Percentiles rank a stretch among this genome's conserved stretches.
Evolutionary conservation across 1,140 invertebrate genomes (phyloP).

Genomic region (Eriosoma lanigerum): DNA sequence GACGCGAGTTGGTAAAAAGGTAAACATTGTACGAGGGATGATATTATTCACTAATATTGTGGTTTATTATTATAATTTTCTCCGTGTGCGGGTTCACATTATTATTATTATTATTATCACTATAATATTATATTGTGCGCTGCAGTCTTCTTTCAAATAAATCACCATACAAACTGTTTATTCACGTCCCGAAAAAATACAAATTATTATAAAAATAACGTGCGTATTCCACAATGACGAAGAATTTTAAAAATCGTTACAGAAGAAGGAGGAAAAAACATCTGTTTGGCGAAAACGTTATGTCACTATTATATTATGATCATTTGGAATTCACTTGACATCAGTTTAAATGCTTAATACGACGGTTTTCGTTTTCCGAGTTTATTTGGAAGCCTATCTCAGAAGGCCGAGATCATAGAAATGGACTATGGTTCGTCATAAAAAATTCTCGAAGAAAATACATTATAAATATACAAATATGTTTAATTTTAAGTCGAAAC

Average conservation of each 20-base stretch:
- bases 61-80: slow-evolving; percentile 43
- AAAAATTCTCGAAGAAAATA: too few relatives aligned
- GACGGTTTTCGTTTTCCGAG: background rate
- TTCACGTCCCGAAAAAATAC: slow-evolving; percentile 12
- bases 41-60: slow-evolving; percentile 15
- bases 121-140: background rate
- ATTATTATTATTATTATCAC: too few relatives aligned
- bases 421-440: too few relatives aligned
- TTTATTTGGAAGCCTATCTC: background rate
- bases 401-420: too few relatives aligned
- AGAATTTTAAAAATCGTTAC: slow-evolving; percentile 33
- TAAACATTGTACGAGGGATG: slow-evolving; percentile 26
- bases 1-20: slow-evolving; percentile 14
- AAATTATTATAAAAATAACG: background rate
- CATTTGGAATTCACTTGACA: slow-evolving; percentile 43
- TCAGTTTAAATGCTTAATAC: slow-evolving; percentile 32
- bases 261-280: slow-evolving; percentile 37
- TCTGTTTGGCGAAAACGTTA: slow-evolving; percentile 41
- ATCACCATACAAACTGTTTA: slow-evolving; percentile 44
- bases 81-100: slow-evolving; percentile 24
- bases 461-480: too few relatives aligned
- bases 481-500: too few relatives aligned
- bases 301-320: slow-evolving; percentile 38
- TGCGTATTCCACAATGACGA: background rate
- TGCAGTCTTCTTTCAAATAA: slow-evolving; percentile 16